A percentile compares a stretch with the other conserved stretches of the same genome.
Evolutionary conservation across 2,797 vertebrate genomes (phyloP).

Genomic region (Onychomys leucogaster): DNA sequence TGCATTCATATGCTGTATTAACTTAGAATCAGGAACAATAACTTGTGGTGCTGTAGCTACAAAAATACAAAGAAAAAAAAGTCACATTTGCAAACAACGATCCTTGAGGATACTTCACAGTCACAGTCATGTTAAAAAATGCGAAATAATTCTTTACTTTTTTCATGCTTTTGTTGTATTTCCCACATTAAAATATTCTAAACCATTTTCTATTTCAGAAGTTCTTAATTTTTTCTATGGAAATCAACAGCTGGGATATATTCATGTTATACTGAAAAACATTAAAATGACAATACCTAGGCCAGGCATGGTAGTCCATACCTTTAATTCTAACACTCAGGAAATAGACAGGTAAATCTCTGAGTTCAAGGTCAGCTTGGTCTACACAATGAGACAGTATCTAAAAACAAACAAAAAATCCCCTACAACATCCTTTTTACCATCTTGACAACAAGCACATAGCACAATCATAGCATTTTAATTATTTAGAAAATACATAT

Average conservation of each 20-base stretch:
- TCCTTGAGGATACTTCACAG: constrained; percentile 18
- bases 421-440: not conserved
- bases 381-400: not conserved
- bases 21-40: constrained; percentile 96
- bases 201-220: not conserved
- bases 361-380: not conserved
- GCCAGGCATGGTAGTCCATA: not conserved
- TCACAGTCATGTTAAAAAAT: constrained; percentile 17
- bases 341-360: not conserved
- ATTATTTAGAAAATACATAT: constrained; percentile 52
- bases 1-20: constrained; percentile 96
- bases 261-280: not conserved
- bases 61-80: constrained; percentile 58
- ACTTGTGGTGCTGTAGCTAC: constrained; percentile 97
- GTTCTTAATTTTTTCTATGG: not conserved
- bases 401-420: not conserved
- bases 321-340: not conserved
- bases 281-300: not conserved
- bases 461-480: not conserved
- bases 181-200: constrained; percentile 19
- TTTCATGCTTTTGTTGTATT: not conserved
- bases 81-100: constrained; percentile 28
- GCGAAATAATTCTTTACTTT: not conserved
- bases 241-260: constrained; percentile 32
- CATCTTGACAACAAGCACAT: not conserved